These are phyloP conservation scores for Sebastiscus albofasciatus DNA, from an alignment of 2,797 vertebrate genomes.

Conservation along the genomic window DNA sequence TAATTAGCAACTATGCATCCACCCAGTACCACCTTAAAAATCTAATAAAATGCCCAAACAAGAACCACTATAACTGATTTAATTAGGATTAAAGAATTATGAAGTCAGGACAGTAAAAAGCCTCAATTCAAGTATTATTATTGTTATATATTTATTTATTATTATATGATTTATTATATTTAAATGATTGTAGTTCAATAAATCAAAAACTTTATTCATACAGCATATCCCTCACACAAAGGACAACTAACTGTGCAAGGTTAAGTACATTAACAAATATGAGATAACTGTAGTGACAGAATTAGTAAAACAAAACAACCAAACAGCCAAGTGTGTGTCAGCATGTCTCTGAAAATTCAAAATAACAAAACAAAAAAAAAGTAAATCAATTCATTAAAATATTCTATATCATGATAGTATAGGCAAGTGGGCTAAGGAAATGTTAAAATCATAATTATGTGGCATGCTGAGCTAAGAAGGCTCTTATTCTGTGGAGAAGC, in stretches of 20 bases:
- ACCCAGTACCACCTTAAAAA: background rate
- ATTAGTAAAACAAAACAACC: background rate
- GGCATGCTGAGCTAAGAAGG: constrained; percentile 94
- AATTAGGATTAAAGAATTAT: too few species aligned
- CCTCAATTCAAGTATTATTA: background rate
- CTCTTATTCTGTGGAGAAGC: constrained; percentile 97
- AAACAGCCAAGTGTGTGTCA: background rate
- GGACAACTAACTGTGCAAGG: constrained; percentile 10
- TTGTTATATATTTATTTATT: background rate
- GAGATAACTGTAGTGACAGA: constrained; percentile 4
- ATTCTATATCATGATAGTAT: background rate
- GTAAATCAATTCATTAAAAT: constrained; percentile 4
- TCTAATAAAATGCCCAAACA: background rate
- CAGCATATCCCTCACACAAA: constrained; percentile 38
- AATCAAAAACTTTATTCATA: constrained; percentile 34
- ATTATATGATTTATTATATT: background rate
- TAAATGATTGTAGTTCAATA: background rate
- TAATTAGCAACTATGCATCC: background rate
- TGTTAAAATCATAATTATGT: constrained; percentile 64
- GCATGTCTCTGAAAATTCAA: background rate
- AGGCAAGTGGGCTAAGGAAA: constrained; percentile 10
- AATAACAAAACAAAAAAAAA: background rate
- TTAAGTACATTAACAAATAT: constrained; percentile 34
- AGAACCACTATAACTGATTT: background rate
- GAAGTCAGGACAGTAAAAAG: background rate